phyloP scores from a whole-genome alignment of 2,797 vertebrate genomes.

The Huso huso region DNA sequence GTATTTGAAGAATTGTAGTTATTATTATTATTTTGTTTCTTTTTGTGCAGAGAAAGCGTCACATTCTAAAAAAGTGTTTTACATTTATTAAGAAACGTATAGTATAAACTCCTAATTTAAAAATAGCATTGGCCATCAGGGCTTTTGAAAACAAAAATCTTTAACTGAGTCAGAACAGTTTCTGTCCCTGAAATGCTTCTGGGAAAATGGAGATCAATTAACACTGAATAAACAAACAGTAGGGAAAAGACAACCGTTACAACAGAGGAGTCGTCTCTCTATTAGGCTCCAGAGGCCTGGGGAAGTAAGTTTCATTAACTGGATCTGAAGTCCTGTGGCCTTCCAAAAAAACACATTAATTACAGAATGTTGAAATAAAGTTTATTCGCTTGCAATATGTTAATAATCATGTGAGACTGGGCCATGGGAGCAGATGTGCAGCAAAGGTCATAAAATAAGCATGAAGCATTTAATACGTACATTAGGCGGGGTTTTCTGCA shows the following conservation, averaged over 20 bases:
- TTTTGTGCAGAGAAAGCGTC: not conserved
- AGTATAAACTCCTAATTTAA: not conserved
- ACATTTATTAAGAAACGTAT: not conserved
- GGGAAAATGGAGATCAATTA: conserved; percentile 92
- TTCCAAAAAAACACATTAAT: conserved; percentile 99
- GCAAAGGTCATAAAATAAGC: conserved; percentile 96
- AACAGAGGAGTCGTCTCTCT: conserved; percentile 85
- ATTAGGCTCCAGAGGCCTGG: conserved; percentile 86
- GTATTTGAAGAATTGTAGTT: not conserved
- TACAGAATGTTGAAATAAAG: conserved; percentile 95
- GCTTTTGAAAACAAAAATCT: conserved; percentile 64
- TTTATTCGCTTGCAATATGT: conserved; percentile 98
- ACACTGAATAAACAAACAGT: conserved; percentile 92
- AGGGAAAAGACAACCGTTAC: conserved; percentile 84
- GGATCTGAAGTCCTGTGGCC: conserved; percentile 87
- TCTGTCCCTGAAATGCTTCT: conserved; percentile 81
- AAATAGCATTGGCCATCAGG: conserved; percentile 48
- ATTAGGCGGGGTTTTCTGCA: conserved; percentile 85
- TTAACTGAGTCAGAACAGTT: conserved; percentile 69
- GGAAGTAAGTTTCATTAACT: conserved; percentile 97
- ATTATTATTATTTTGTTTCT: not conserved
- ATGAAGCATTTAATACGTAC: conserved; percentile 87
- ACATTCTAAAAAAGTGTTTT: not conserved
- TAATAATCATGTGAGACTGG: conserved; percentile 98
- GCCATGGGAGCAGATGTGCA: conserved; percentile 79